These are phyloP conservation scores for Scelioninae gen. 1 DNA, from an alignment of 2,888 invertebrate genomes.

Conservation along the genomic window DNA sequence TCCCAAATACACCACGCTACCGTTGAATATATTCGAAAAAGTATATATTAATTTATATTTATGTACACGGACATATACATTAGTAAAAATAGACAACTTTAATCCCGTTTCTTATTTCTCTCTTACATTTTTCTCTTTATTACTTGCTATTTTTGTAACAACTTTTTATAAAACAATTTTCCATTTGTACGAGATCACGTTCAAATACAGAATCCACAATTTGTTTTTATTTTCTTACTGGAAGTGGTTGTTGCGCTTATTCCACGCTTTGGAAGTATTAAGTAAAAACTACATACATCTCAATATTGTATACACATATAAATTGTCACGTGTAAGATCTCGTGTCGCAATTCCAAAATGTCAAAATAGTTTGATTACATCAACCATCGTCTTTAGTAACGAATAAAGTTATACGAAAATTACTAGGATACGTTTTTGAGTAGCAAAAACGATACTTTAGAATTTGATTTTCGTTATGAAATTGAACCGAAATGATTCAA, in stretches of 20 bases:
- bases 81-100: conserved; percentile 38
- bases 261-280: conserved; percentile 48
- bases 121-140: not conserved
- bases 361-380: conserved; percentile 15
- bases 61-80: conserved; percentile 25
- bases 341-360: conserved; percentile 5
- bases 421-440: not conserved
- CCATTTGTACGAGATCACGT: conserved; percentile 37
- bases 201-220: conserved; percentile 13
- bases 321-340: conserved; percentile 8
- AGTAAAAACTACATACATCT: conserved; percentile 24
- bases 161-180: conserved; percentile 26
- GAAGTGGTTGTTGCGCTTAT: conserved; percentile 33
- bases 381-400: not conserved
- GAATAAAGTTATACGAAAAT: not conserved
- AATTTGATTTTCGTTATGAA: not conserved
- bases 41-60: conserved; percentile 4
- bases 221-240: conserved; percentile 15
- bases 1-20: conserved; percentile 22
- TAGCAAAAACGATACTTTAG: not conserved
- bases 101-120: conserved; percentile 10
- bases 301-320: conserved; percentile 41
- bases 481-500: too few species aligned
- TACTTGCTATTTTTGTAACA: conserved; percentile 11
- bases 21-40: conserved; percentile 10